Percentiles rank a stretch among this genome's conserved stretches.
phyloP scores from a whole-genome alignment of 2,888 invertebrate genomes.

The Linnaemya vulpina region DNA sequence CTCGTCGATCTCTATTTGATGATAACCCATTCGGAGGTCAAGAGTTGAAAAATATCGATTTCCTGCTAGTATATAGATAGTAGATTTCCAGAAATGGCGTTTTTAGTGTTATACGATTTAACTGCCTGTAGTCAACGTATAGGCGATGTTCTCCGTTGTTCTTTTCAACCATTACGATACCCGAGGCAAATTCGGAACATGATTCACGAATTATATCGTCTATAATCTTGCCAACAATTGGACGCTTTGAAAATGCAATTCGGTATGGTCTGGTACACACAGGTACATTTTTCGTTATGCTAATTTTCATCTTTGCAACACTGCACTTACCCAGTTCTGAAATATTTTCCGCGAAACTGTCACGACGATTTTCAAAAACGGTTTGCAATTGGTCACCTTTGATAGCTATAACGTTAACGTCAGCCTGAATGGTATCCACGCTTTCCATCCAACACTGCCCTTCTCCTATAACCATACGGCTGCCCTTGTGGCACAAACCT shows the following conservation, averaged over 20 bases:
- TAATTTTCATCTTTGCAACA: conserved; percentile 64
- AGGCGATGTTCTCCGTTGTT: conserved; percentile 70
- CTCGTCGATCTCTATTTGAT: conserved; percentile 66
- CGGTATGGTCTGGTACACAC: conserved; percentile 67
- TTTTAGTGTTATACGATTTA: conserved; percentile 66
- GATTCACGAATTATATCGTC: conserved; percentile 65
- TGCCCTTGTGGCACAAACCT: conserved; percentile 51
- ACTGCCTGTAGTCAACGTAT: conserved; percentile 66
- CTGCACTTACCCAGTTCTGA: conserved; percentile 59
- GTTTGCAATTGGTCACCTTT: conserved; percentile 18
- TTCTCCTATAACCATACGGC: conserved; percentile 55
- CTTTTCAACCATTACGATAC: conserved; percentile 70
- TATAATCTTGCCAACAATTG: conserved; percentile 52
- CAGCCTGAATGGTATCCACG: conserved; percentile 4
- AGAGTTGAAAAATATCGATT: conserved; percentile 63
- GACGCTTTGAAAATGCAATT: conserved; percentile 67
- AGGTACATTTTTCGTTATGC: conserved; percentile 22
- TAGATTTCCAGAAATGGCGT: conserved; percentile 67
- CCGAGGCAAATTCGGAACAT: conserved; percentile 66
- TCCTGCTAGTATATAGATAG: conserved; percentile 59
- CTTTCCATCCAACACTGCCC: conserved; percentile 52
- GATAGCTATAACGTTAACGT: not conserved
- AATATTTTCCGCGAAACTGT: conserved; percentile 44
- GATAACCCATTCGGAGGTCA: conserved; percentile 63
- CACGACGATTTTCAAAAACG: conserved; percentile 28